These are phyloP conservation scores for Poeciliopsis presidionis DNA, from an alignment of 2,797 vertebrate genomes.

Conservation along the genomic window DNA sequence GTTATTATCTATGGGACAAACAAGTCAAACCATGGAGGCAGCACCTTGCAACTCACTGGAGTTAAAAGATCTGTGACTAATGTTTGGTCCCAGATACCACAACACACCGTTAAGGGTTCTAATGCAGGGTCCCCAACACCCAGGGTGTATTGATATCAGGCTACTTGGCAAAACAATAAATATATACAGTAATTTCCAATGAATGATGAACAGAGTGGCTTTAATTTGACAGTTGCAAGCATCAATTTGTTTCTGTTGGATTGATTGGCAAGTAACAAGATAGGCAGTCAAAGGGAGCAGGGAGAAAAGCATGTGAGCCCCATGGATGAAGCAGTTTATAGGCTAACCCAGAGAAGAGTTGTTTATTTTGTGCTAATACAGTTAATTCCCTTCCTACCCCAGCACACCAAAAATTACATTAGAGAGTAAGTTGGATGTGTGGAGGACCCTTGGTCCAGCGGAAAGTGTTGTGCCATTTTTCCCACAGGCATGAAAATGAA, in stretches of 20 bases:
- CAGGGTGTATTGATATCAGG: background rate
- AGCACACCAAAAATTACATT: background rate
- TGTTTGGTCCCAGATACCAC: background rate
- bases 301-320: background rate
- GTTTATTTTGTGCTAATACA: background rate
- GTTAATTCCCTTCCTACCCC: background rate
- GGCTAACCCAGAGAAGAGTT: background rate
- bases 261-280: background rate
- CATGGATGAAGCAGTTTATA: background rate
- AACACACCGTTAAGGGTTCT: background rate
- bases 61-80: background rate
- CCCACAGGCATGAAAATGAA: background rate
- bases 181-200: background rate
- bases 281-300: background rate
- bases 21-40: background rate
- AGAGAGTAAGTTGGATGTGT: background rate
- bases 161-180: background rate
- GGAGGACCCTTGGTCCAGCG: background rate
- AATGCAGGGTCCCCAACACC: background rate
- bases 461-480: constrained; percentile 5
- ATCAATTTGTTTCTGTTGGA: background rate
- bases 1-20: background rate
- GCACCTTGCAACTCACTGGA: background rate
- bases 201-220: background rate
- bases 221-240: background rate